A percentile compares a stretch with the other conserved stretches of the same genome.
phyloP scores from a whole-genome alignment of 2,113 vertebrate species.

The Cheilinus undulatus region DNA sequence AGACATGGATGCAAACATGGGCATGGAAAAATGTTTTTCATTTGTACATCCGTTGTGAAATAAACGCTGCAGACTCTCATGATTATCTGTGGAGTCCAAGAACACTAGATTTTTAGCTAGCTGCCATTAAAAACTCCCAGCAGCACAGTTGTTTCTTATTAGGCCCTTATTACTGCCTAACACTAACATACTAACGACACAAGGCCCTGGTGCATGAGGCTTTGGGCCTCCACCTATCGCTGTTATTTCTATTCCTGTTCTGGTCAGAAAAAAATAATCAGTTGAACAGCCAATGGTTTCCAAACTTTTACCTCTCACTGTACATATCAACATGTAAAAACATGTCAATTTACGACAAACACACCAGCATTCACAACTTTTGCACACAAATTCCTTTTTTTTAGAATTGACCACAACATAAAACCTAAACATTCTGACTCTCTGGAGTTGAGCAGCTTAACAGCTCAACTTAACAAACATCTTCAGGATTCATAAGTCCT shows the following conservation, averaged over 20 bases:
- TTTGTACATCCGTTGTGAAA: neutral
- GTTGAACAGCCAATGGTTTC: too few relatives aligned
- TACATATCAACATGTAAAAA: too few relatives aligned
- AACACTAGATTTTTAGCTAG: constrained; percentile 28
- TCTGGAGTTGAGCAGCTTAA: too few relatives aligned
- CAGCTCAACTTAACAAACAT: too few relatives aligned
- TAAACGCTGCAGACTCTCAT: constrained; percentile 35
- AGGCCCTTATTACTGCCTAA: neutral
- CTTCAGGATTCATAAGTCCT: too few relatives aligned
- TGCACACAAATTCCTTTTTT: too few relatives aligned
- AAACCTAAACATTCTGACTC: too few relatives aligned
- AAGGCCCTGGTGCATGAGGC: constrained; percentile 6
- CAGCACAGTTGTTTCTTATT: constrained; percentile 38
- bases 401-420: too few relatives aligned
- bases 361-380: too few relatives aligned
- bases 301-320: too few relatives aligned
- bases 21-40: constrained; percentile 49
- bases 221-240: constrained; percentile 9
- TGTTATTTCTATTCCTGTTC: constrained; percentile 43
- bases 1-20: constrained; percentile 41
- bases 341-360: too few relatives aligned
- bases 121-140: constrained; percentile 46
- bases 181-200: constrained; percentile 24
- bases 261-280: constrained; percentile 18
- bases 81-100: constrained; percentile 53